Base-by-base conservation (phyloP, 37 sponge, comb jelly and placozoan species). In the Beroe ovata region DNA sequence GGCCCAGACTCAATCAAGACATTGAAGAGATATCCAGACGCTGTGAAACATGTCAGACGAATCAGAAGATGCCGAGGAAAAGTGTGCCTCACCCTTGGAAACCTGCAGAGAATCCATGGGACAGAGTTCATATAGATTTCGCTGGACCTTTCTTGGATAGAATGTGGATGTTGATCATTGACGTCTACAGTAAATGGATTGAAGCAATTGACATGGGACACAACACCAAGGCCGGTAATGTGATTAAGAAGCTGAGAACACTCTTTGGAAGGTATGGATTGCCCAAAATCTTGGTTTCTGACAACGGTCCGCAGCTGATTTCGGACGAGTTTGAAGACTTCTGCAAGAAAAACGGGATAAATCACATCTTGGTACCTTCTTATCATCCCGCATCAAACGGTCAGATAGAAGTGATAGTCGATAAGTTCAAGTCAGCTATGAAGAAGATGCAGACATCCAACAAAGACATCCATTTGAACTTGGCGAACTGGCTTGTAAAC, bases 171-270 rank as follows among this genome's bases (percentile, higher is more conserved):
- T 11, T 69, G 6, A 38, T 69, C 11, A 38, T 69, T 6, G 71
- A 69, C 36, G 32, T 34, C 36, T 69, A 69, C 25, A 21, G 37
- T 6, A 69, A 69, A 28, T 69, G 71, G 71, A 69, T 69, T 8
- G 71, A 69, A 69, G 71, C 32, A 20, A 4, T 20, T 4, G 20
- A 62, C 22, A 62, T 62, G 63, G 63, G 63, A 20, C 6, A 47
- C 11, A 62, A 25, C 29, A 62, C 63, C 19, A 62, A 14, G 21
- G 23, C 63, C 4, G 63, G 20, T 14, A 4, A 62, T 28, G 20
- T 23, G 29, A 66, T 66, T 66, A 25, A 30, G 25, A 66, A 66
- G 33, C 16, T 66, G 33, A 33, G 36, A 18, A 16, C 35, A 4
- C 4, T 33, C 2, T 66, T 29, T 16, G 34, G 69, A 14, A 29